phyloP scores from a whole-genome alignment of 2,888 invertebrate genomes.

The Myathropa florea region DNA sequence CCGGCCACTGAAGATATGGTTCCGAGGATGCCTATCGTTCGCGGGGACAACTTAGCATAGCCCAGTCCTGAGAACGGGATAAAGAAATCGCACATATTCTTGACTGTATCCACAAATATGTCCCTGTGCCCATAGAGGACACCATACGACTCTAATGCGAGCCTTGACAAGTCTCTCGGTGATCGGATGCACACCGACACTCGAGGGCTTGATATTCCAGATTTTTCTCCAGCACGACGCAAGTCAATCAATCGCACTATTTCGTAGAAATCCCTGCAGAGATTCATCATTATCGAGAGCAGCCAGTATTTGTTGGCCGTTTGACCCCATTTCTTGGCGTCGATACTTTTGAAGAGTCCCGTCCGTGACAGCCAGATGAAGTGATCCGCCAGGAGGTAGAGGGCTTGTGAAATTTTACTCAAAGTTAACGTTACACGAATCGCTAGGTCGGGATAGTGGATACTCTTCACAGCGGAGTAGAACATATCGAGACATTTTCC shows the following conservation, averaged over 20 bases:
- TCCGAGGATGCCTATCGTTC: constrained; percentile 89
- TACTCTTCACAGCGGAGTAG: constrained; percentile 87
- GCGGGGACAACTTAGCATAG: constrained; percentile 88
- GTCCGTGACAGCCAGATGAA: constrained; percentile 91
- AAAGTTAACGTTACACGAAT: constrained; percentile 88
- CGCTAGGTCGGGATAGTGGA: constrained; percentile 87
- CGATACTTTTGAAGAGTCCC: constrained; percentile 84
- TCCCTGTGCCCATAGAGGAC: constrained; percentile 82
- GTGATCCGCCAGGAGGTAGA: constrained; percentile 92
- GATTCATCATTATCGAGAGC: constrained; percentile 89
- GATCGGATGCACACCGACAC: constrained; percentile 75
- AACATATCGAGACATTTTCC: constrained; percentile 92
- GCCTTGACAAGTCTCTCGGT: constrained; percentile 73
- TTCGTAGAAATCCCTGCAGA: constrained; percentile 92
- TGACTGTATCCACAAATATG: constrained; percentile 90
- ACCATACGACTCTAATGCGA: constrained; percentile 75
- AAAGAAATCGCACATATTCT: constrained; percentile 93
- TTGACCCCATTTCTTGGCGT: constrained; percentile 88
- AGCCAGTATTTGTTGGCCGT: constrained; percentile 92
- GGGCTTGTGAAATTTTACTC: constrained; percentile 89
- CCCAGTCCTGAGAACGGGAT: constrained; percentile 92
- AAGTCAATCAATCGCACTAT: constrained; percentile 85
- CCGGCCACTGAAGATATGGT: constrained; percentile 91
- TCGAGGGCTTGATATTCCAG: constrained; percentile 75
- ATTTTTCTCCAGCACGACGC: constrained; percentile 80